A percentile compares a stretch with the other conserved stretches of the same genome.
Conservation (phyloP, 2,797 vertebrate species). For the Ctenosaura bakeri region DNA sequence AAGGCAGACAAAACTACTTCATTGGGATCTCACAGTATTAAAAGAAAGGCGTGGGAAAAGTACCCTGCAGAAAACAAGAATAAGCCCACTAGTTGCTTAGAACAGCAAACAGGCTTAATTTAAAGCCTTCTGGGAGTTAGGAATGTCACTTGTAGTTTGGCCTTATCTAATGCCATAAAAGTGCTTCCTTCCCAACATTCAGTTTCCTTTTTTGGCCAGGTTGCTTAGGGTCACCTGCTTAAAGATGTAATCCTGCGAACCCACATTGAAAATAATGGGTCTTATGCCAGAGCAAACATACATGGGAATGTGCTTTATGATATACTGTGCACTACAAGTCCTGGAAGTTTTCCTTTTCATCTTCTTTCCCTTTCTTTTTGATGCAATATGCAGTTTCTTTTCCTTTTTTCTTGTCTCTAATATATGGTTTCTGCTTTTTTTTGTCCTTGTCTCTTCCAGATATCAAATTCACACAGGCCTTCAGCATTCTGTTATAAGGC, state of each 20-base stretch:
- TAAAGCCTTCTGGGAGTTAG: neutral
- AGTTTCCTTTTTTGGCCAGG: neutral
- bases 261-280: neutral
- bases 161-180: neutral
- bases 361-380: neutral
- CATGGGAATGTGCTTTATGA: neutral
- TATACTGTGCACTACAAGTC: rapidly evolving
- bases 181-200: neutral
- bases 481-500: conserved; percentile 96
- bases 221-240: neutral
- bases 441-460: conserved; percentile 76
- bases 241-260: neutral
- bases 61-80: neutral
- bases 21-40: too few relatives aligned
- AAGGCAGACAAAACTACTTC: too few relatives aligned
- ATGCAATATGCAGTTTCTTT: neutral
- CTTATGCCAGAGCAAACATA: neutral
- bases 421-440: conserved; percentile 30
- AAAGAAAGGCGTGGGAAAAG: neutral
- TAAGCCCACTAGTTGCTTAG: neutral
- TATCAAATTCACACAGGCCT: conserved; percentile 99
- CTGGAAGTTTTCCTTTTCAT: neutral
- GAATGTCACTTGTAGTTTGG: neutral
- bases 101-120: neutral
- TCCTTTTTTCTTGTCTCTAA: conserved; percentile 49